Evolutionary conservation across 2,113 vertebrate genomes (phyloP).

Genomic region (Urocynchramus pylzowi): DNA sequence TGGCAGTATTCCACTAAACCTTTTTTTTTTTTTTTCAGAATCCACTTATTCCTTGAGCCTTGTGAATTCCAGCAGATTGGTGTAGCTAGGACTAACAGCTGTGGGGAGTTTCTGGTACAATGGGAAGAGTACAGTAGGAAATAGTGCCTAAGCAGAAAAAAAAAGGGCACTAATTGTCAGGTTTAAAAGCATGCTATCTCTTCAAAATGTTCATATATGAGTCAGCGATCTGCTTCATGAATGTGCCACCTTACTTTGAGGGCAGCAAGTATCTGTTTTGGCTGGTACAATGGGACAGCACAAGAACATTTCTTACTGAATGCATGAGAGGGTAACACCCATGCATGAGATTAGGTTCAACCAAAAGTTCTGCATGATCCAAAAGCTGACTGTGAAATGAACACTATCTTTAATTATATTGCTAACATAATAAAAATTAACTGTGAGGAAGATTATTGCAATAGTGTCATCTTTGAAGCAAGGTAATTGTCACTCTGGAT

Average conservation of each 20-base stretch:
- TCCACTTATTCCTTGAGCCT: neutral
- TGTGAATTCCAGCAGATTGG: neutral
- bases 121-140: neutral
- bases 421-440: neutral
- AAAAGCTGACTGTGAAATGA: neutral
- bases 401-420: neutral
- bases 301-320: neutral
- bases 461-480: neutral
- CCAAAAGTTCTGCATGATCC: neutral
- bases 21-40: neutral
- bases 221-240: neutral
- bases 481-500: neutral
- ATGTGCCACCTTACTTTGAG: neutral
- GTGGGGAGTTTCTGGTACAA: neutral
- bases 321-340: neutral
- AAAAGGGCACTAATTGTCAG: neutral
- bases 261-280: neutral
- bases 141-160: neutral
- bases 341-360: neutral
- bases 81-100: neutral
- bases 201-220: neutral
- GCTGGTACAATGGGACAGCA: neutral
- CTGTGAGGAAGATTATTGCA: neutral
- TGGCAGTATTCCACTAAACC: neutral
- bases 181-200: neutral